Base-by-base conservation (phyloP, 2,113 vertebrate genomes). In the Phalacrocorax carbo region DNA sequence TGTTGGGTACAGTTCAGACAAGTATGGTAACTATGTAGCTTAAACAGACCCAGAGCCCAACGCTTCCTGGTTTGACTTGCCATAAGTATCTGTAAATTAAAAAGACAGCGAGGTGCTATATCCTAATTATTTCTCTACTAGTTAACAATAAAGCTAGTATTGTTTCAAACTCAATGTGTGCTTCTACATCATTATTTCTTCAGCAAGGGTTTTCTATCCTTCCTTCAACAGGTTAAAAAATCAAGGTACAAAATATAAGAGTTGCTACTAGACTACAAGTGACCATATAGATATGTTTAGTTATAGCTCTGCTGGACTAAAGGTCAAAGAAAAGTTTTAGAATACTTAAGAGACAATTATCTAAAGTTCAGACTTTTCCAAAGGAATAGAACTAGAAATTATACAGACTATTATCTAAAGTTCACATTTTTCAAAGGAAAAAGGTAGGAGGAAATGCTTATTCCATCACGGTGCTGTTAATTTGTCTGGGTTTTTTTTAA, bases 291-390 rank as follows among this genome's bases (percentile, higher is more conserved):
- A n/a, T 89, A 68, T 44, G 88, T 85, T 98, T 96, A 96, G 89
- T 96, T 96, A 71, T 78, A 92, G 96, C 76, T 96, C 57, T 94
- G 36, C 61, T 94, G 83, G 66, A 90, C 51, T 95, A 94, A 98
- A 97, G 94, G 97, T 98, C 95, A 97, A 78, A 95, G 58, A 78
- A 97, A 97, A 92, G 75, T 97, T 98, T 97, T 89, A 91, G 73
- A 96, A 94, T 93, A 52, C 75, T 96, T 97, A 98, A 97, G 96
- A 96, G 84, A 96, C 82, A 96, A 97, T 97, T 98, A 97, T 90
- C 87, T 97, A 97, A 97, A 98, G 97, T 98, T 98, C 93, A 96
- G 86, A 73, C 94, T 96, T 96, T 93, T 95, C 72, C 69, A 97
- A 96, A 96, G 84, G 70, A 93, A 96, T 70, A 97, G 91, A 87